Evolutionary conservation across 2,888 invertebrate species (phyloP).

Genomic region (Caenorhabditis sp.): DNA sequence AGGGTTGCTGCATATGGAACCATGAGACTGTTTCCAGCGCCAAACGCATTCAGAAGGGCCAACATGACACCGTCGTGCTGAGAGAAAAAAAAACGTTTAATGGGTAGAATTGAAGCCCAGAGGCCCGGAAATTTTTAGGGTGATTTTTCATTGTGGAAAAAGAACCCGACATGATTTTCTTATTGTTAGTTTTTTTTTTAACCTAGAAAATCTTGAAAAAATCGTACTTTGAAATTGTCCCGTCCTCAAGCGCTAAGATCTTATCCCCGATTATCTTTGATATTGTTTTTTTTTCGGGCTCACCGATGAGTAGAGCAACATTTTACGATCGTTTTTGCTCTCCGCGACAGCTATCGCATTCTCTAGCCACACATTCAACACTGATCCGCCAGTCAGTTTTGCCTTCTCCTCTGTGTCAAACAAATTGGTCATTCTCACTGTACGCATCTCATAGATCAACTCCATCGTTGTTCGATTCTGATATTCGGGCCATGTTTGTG

Average conservation of each 20-base stretch:
- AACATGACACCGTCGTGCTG: constrained; percentile 64
- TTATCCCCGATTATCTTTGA: no score
- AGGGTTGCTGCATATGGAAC: constrained; percentile 59
- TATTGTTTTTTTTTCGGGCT: neutral
- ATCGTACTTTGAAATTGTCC: no score
- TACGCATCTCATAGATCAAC: constrained; percentile 43
- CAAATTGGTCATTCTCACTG: constrained; percentile 25
- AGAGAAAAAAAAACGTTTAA: neutral
- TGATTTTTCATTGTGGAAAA: no score
- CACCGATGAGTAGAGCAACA: constrained; percentile 62
- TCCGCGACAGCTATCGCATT: constrained; percentile 47
- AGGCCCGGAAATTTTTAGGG: neutral
- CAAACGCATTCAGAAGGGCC: constrained; percentile 51
- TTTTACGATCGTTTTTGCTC: constrained; percentile 40
- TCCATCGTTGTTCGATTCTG: constrained; percentile 42
- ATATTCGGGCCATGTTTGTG: constrained; percentile 53
- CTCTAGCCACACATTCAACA: constrained; percentile 54
- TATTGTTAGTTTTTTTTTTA: no score
- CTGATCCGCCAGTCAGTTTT: constrained; percentile 46
- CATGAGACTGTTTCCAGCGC: constrained; percentile 43
- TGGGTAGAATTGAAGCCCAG: no score
- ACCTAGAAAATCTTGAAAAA: no score
- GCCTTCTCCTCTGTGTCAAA: constrained; percentile 34
- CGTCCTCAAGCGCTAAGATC: no score
- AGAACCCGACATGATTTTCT: no score